Percentiles rank a stretch among this genome's conserved stretches.
These are phyloP conservation scores for Stegodyphus mimosarum DNA, from an alignment of 1,140 invertebrate species.

Conservation along the genomic window DNA sequence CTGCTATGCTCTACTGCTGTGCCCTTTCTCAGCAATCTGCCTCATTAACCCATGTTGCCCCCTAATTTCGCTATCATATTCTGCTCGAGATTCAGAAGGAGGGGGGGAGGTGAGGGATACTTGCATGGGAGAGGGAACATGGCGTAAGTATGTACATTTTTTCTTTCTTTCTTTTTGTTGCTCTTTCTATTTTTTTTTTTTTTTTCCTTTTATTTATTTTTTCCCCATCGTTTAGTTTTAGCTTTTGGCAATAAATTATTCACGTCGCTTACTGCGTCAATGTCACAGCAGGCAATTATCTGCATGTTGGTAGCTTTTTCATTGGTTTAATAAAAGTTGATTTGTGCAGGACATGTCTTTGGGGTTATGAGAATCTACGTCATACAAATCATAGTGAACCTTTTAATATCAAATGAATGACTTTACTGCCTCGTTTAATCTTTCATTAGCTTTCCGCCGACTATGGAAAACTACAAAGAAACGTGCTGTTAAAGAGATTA, in stretches of 20 bases:
- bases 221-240: too few species aligned
- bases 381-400: too few species aligned
- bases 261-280: conserved; percentile 20
- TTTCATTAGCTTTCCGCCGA: too few species aligned
- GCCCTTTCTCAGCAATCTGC: neutral
- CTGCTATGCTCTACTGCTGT: neutral
- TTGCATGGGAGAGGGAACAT: too few species aligned
- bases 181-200: too few species aligned
- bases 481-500: too few species aligned
- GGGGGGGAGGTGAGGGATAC: neutral
- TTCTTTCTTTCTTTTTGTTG: too few species aligned
- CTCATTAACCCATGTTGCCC: conserved; percentile 23
- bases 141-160: too few species aligned
- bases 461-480: too few species aligned
- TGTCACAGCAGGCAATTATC: neutral
- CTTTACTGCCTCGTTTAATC: too few species aligned
- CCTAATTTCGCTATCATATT: conserved; percentile 5
- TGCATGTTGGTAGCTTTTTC: neutral
- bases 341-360: neutral
- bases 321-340: conserved; percentile 19
- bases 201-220: too few species aligned
- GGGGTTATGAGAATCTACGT: neutral
- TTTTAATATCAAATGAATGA: too few species aligned
- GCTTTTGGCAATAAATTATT: conserved; percentile 30
- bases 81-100: neutral